These are phyloP conservation scores for Hetaerina americana DNA, from an alignment of 1,140 invertebrate genomes.

Conservation along the genomic window DNA sequence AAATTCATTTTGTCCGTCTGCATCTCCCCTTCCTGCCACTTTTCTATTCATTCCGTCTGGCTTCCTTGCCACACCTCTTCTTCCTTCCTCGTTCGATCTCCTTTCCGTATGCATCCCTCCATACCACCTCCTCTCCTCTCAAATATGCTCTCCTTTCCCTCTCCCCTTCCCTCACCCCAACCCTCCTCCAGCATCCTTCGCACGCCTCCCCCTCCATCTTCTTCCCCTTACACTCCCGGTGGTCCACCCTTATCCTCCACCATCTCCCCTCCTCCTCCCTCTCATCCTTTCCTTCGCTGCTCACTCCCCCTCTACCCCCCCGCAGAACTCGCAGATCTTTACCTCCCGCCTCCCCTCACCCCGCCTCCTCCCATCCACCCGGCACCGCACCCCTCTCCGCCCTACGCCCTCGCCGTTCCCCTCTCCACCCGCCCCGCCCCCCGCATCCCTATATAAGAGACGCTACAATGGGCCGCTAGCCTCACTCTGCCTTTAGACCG, in stretches of 20 bases:
- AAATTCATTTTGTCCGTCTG: too few relatives aligned
- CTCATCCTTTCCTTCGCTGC: too few relatives aligned
- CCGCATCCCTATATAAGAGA: not conserved
- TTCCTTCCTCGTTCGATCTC: not conserved
- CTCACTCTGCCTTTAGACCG: not conserved
- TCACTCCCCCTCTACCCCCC: not conserved
- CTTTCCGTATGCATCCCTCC: not conserved
- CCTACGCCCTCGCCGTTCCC: not conserved
- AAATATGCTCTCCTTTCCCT: not conserved
- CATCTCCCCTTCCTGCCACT: too few relatives aligned
- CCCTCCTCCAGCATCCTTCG: not conserved
- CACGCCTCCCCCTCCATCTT: not conserved
- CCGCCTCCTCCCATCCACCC: not conserved
- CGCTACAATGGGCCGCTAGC: not conserved
- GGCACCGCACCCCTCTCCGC: not conserved
- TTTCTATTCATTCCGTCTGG: too few relatives aligned
- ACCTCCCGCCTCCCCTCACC: not conserved
- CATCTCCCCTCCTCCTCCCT: not conserved
- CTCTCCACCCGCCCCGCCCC: not conserved
- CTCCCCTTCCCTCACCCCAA: not conserved
- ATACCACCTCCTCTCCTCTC: not conserved
- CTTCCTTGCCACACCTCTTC: too few relatives aligned
- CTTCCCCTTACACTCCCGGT: not conserved
- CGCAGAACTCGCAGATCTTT: not conserved
- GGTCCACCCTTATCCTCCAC: not conserved